Conservation (phyloP, 2,888 invertebrate genomes). For the Phaedon cochleariae region DNA sequence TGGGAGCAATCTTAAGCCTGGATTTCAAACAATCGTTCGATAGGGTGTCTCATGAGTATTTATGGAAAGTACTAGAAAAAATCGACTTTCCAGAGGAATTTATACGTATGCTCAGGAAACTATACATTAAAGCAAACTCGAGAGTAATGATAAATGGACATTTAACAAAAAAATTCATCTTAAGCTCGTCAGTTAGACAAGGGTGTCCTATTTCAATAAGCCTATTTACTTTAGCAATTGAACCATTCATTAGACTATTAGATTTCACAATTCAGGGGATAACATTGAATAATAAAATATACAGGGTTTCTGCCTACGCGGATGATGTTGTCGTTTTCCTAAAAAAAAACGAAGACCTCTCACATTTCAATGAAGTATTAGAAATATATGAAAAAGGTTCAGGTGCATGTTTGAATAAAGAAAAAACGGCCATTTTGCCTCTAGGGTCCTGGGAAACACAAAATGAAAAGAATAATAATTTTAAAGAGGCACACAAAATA, state of each 20-base stretch:
- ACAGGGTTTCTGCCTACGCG: not conserved
- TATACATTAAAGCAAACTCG: not conserved
- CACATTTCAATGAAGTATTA: too few species aligned
- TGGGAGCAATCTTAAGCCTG: too few species aligned
- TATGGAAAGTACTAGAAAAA: not conserved
- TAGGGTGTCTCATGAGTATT: not conserved
- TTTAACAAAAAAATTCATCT: not conserved
- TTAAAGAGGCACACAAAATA: too few species aligned
- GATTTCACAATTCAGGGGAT: not conserved
- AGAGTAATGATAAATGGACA: conserved; percentile 2
- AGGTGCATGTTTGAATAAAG: too few species aligned
- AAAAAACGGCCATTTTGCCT: too few species aligned
- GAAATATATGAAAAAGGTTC: too few species aligned
- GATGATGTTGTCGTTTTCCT: not conserved
- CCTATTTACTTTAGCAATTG: not conserved
- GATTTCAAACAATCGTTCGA: too few species aligned
- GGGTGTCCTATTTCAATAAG: not conserved
- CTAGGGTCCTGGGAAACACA: too few species aligned
- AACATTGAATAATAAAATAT: not conserved
- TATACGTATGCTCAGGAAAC: not conserved
- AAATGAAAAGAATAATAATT: too few species aligned
- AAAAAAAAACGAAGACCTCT: not conserved
- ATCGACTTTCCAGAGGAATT: not conserved
- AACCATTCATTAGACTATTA: not conserved
- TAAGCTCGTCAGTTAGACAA: not conserved